phyloP scores from a whole-genome alignment of 2,113 vertebrate species.

The Actenoides lindsayi region DNA sequence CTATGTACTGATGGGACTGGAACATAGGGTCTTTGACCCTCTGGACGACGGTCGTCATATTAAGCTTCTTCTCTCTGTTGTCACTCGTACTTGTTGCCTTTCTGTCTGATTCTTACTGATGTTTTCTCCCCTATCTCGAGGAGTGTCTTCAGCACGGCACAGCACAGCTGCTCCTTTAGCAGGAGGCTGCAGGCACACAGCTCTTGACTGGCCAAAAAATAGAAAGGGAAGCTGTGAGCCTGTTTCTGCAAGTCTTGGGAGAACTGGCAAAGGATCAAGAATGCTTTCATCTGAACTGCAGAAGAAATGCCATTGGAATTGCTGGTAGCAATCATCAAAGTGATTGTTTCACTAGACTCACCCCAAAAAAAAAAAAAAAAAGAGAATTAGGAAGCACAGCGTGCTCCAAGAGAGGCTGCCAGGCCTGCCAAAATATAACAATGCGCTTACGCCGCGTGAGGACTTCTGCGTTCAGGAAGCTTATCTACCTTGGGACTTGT shows the following conservation, averaged over 20 bases:
- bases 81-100: background rate
- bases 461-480: constrained; percentile 54
- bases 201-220: constrained; percentile 4
- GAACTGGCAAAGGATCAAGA: constrained; percentile 50
- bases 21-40: background rate
- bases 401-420: background rate
- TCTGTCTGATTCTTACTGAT: background rate
- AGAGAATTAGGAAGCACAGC: constrained; percentile 17
- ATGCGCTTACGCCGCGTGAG: background rate
- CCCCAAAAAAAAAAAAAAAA: background rate
- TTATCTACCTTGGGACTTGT: constrained; percentile 45
- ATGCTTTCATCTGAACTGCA: constrained; percentile 23
- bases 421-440: constrained; percentile 41
- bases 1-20: background rate
- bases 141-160: background rate
- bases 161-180: constrained; percentile 30
- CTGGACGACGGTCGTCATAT: background rate
- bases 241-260: constrained; percentile 52
- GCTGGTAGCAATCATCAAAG: constrained; percentile 17
- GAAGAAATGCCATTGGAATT: constrained; percentile 40
- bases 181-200: constrained; percentile 2
- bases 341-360: constrained; percentile 34
- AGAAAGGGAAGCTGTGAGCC: constrained; percentile 28
- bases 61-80: background rate
- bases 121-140: background rate